phyloP scores from a whole-genome alignment of 2,113 vertebrate species.

The Delphinapterus leucas region DNA sequence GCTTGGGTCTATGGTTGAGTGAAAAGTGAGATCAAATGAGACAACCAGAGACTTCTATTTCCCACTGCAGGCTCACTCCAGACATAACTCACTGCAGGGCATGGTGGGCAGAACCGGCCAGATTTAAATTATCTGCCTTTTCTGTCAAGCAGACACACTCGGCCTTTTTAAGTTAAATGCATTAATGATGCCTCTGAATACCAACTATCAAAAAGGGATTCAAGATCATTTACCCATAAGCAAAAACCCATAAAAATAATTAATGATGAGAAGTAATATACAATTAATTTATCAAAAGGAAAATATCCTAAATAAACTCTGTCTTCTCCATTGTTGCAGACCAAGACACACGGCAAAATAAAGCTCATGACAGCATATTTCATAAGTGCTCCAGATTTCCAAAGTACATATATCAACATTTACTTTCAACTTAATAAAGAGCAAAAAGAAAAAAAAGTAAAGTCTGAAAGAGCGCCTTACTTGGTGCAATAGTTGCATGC shows the following conservation, averaged over 20 bases:
- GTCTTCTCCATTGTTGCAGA: background rate
- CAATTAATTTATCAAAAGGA: background rate
- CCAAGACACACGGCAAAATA: background rate
- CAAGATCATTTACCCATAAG: background rate
- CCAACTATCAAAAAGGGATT: background rate
- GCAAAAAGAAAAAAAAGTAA: conserved; percentile 31
- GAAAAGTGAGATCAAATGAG: background rate
- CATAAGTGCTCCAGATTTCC: background rate
- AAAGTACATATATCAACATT: background rate
- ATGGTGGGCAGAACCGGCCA: background rate
- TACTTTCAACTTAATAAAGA: conserved; percentile 24
- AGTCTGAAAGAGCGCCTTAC: conserved; percentile 84
- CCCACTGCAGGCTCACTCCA: too few relatives aligned
- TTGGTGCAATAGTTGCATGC: conserved; percentile 97
- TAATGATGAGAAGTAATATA: background rate
- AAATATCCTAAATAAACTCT: background rate
- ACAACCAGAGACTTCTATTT: background rate
- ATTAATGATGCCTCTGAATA: background rate
- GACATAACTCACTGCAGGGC: background rate
- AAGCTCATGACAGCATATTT: background rate
- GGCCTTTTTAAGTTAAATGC: background rate
- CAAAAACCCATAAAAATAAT: background rate
- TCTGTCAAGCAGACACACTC: background rate
- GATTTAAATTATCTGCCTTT: background rate
- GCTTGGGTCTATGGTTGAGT: background rate